A percentile compares a stretch with the other conserved stretches of the same genome.
phyloP scores from a whole-genome alignment of 2,888 invertebrate species.

The Metacarcinus magister region DNA sequence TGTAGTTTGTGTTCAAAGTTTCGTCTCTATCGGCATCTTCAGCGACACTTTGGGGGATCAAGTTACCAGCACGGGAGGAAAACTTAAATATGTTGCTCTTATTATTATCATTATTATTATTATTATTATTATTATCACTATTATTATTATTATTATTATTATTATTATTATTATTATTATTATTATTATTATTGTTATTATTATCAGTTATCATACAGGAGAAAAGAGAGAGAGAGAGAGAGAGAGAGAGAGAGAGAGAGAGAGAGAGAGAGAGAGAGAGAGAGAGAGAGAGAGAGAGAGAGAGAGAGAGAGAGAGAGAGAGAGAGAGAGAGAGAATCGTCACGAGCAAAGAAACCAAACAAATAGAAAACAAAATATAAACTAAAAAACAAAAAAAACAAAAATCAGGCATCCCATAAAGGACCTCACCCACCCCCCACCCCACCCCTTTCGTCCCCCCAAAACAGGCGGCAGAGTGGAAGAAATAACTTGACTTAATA shows the following conservation, averaged over 20 bases:
- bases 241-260: too few relatives aligned
- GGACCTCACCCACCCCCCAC: not conserved
- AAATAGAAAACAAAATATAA: too few relatives aligned
- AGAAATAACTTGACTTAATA: not conserved
- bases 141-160: too few relatives aligned
- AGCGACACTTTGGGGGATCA: not conserved
- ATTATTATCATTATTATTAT: not conserved
- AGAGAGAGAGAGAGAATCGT: too few relatives aligned
- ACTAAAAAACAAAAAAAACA: too few relatives aligned
- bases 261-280: too few relatives aligned
- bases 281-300: too few relatives aligned
- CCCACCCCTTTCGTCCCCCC: not conserved
- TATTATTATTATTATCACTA: too few relatives aligned
- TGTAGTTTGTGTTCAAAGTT: not conserved
- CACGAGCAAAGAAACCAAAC: too few relatives aligned
- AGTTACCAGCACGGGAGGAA: not conserved
- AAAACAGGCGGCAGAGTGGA: not conserved
- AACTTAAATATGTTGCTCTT: not conserved
- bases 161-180: not conserved
- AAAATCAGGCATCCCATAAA: too few relatives aligned
- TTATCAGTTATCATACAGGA: not conserved
- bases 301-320: too few relatives aligned
- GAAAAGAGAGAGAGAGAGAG: not conserved
- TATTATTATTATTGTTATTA: not conserved
- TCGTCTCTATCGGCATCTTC: not conserved